These are phyloP conservation scores for Drosophila aldrichi DNA, from an alignment of 2,888 invertebrate genomes.

Conservation along the genomic window DNA sequence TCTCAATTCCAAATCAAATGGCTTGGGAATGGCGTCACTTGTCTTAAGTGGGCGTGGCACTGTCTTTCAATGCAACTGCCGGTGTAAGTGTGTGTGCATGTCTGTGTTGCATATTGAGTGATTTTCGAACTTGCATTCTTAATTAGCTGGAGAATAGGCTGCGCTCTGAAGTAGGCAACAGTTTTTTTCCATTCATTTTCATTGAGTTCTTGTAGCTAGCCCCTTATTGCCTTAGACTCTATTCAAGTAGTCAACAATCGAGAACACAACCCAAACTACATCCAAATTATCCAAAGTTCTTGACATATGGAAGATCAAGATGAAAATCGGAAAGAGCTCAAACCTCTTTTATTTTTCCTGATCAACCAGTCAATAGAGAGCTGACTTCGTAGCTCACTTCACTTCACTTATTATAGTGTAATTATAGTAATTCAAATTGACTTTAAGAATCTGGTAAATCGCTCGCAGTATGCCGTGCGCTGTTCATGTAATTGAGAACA, in stretches of 20 bases:
- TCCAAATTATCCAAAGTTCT: too few relatives aligned
- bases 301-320: too few relatives aligned
- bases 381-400: neutral
- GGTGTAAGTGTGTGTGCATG: conserved; percentile 9
- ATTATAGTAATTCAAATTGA: neutral
- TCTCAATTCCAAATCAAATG: conserved; percentile 21
- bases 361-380: neutral
- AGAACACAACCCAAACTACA: too few relatives aligned
- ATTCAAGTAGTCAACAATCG: too few relatives aligned
- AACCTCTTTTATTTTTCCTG: too few relatives aligned
- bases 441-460: neutral
- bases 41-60: conserved; percentile 8
- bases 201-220: neutral
- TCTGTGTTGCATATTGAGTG: conserved; percentile 47
- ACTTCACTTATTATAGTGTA: neutral
- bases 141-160: conserved; percentile 44
- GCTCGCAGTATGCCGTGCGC: neutral
- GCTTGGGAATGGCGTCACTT: conserved; percentile 6
- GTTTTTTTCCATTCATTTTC: neutral
- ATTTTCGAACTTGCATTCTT: conserved; percentile 51
- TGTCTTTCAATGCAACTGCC: neutral
- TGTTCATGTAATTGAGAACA: conserved; percentile 27
- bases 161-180: conserved; percentile 33
- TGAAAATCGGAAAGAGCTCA: too few relatives aligned
- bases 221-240: too few relatives aligned